Conservation (phyloP, 2,888 invertebrate species). For the Mesorhabditis belari region DNA sequence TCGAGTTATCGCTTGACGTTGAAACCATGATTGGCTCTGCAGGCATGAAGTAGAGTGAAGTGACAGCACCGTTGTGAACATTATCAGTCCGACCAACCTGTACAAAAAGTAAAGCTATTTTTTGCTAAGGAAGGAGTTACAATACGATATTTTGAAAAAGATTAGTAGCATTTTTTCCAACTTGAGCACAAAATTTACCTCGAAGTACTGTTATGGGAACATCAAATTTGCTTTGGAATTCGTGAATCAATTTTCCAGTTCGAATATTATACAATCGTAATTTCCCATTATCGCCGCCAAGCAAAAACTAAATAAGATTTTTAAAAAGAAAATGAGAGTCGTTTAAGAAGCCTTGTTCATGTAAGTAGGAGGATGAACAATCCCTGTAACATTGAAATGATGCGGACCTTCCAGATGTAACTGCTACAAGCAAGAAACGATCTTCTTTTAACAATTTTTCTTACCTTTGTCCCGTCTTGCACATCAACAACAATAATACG, state of each 20-base stretch:
- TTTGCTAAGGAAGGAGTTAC: neutral
- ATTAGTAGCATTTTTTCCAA: neutral
- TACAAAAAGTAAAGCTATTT: neutral
- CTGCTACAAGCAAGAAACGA: constrained; percentile 8
- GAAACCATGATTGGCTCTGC: constrained; percentile 73
- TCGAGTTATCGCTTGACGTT: constrained; percentile 45
- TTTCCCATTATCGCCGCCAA: constrained; percentile 36
- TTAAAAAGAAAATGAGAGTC: neutral
- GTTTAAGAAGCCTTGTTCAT: constrained; percentile 75
- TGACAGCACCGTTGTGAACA: constrained; percentile 71
- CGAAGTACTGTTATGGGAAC: neutral
- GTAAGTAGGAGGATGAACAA: constrained; percentile 89
- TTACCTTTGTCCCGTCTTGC: neutral
- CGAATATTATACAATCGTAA: constrained; percentile 42
- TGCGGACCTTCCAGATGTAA: constrained; percentile 31
- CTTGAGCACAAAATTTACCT: too few species aligned
- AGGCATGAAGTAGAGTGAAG: constrained; percentile 75
- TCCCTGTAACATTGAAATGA: constrained; percentile 69
- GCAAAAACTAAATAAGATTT: constrained; percentile 31
- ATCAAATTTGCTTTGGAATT: constrained; percentile 59
- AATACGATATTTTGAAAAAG: too few species aligned
- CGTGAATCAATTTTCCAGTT: constrained; percentile 56
- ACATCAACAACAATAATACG: constrained; percentile 32
- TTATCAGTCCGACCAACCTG: constrained; percentile 68
- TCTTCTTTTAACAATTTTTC: too few species aligned